Conservation (phyloP, 2,888 invertebrate genomes). For the Sinotaia quadrata region DNA sequence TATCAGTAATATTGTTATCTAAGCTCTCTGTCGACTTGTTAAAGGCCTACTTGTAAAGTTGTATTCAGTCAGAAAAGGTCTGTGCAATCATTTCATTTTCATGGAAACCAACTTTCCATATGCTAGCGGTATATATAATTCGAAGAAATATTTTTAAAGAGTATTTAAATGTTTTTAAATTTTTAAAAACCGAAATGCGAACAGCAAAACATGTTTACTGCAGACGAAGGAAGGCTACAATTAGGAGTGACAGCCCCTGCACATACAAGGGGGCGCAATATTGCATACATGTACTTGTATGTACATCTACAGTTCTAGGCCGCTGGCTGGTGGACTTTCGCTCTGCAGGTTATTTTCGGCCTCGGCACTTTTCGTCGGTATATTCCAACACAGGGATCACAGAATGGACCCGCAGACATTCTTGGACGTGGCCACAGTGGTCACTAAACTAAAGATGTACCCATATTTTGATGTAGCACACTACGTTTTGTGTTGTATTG, state of each 20-base stretch:
- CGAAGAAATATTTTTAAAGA: too few species aligned
- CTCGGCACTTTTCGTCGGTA: not conserved
- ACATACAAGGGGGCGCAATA: constrained; percentile 17
- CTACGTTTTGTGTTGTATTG: constrained; percentile 92
- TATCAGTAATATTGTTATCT: too few species aligned
- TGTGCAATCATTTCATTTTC: too few species aligned
- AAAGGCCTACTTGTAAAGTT: too few species aligned
- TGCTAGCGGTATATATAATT: too few species aligned
- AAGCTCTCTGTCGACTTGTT: too few species aligned
- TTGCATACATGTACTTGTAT: too few species aligned
- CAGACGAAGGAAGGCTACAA: not conserved
- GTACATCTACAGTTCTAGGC: constrained; percentile 23
- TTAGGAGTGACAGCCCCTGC: not conserved
- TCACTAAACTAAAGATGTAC: constrained; percentile 99
- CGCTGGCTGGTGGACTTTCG: constrained; percentile 7
- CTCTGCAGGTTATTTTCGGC: constrained; percentile 1
- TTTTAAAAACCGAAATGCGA: too few species aligned
- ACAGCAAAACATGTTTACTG: too few species aligned
- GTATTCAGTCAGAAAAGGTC: too few species aligned
- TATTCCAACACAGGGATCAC: not conserved
- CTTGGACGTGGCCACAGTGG: constrained; percentile 97
- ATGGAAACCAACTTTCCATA: too few species aligned
- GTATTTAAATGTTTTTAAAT: too few species aligned
- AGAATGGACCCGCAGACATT: constrained; percentile 78
- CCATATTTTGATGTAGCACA: constrained; percentile 99